phyloP scores from a whole-genome alignment of 2,888 invertebrate genomes.

The Eubasilissa splendida region DNA sequence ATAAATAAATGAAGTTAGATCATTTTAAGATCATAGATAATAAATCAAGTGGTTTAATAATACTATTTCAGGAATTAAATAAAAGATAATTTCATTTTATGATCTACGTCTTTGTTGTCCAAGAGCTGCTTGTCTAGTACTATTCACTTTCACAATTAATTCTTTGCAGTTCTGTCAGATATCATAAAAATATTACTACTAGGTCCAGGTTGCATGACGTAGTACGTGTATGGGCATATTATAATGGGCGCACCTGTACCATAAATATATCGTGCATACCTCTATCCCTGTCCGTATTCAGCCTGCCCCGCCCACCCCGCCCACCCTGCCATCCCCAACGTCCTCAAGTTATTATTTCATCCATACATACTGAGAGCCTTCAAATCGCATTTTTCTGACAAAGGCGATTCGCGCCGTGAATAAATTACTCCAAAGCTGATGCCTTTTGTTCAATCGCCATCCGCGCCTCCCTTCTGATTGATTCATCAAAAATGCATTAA shows the following conservation, averaged over 20 bases:
- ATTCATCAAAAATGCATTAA: slow-evolving; percentile 50
- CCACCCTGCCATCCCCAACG: background rate
- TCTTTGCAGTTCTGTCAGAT: no score
- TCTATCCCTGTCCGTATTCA: slow-evolving; percentile 27
- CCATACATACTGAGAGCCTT: background rate
- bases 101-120: no score
- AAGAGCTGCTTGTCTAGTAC: no score
- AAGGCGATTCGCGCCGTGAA: slow-evolving; percentile 40
- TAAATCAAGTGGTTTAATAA: no score
- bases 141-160: no score
- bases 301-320: background rate
- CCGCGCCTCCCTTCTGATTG: slow-evolving; percentile 40
- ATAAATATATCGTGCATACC: slow-evolving; percentile 39
- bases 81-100: no score
- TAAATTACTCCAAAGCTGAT: slow-evolving; percentile 38
- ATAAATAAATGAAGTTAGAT: no score
- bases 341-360: slow-evolving; percentile 5
- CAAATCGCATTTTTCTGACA: slow-evolving; percentile 36
- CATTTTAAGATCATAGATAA: no score
- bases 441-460: slow-evolving; percentile 43
- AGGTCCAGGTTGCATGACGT: background rate
- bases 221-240: background rate
- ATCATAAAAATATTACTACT: background rate
- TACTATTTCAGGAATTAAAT: no score
- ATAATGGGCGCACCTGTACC: slow-evolving; percentile 35